A percentile compares a stretch with the other conserved stretches of the same genome.
phyloP scores from a whole-genome alignment of 2,113 vertebrate species.

The Cryptotis parvus region DNA sequence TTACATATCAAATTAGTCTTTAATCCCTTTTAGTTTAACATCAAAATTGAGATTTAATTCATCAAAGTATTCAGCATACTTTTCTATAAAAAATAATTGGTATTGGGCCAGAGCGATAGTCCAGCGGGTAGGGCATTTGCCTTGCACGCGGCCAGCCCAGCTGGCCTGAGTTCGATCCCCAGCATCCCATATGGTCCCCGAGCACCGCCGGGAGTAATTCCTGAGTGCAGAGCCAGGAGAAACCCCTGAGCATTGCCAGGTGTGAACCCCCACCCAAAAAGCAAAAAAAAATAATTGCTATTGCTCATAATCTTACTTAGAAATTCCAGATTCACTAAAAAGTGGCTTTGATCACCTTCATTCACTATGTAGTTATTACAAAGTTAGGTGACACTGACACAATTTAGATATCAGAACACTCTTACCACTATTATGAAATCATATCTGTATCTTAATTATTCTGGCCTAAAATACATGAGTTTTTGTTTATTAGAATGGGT shows the following conservation, averaged over 20 bases:
- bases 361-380: not conserved
- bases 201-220: too few species aligned
- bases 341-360: not conserved
- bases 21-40: constrained; percentile 7
- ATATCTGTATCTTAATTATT: not conserved
- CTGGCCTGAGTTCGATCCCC: too few species aligned
- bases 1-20: not conserved
- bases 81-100: not conserved
- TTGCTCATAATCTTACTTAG: not conserved
- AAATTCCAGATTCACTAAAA: not conserved
- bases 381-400: not conserved
- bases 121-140: too few species aligned
- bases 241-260: too few species aligned
- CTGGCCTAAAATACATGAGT: constrained; percentile 1
- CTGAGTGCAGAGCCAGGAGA: too few species aligned
- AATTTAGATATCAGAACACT: not conserved
- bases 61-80: not conserved
- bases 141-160: too few species aligned
- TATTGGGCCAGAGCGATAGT: too few species aligned
- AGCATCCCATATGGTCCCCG: too few species aligned
- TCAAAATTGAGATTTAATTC: constrained; percentile 18
- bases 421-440: not conserved
- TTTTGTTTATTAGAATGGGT: not conserved
- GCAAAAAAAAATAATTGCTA: too few species aligned
- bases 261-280: too few species aligned